phyloP scores from a whole-genome alignment of 2,888 invertebrate species.

The Marronus borbonicus region DNA sequence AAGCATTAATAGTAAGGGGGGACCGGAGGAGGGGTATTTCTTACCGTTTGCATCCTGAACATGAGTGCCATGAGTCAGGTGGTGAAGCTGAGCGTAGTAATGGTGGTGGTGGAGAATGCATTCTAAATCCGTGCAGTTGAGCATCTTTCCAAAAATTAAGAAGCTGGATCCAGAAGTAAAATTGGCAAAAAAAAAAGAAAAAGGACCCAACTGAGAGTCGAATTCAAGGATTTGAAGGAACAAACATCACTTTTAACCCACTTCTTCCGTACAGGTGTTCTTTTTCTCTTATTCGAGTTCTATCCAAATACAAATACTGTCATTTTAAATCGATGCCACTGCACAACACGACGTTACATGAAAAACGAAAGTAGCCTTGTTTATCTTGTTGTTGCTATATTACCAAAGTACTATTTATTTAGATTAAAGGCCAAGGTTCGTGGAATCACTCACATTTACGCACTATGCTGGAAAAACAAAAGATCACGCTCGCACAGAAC shows the following conservation, averaged over 20 bases:
- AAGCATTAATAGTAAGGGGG: not conserved
- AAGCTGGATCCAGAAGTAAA: no score
- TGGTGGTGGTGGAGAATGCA: slow-evolving; percentile 84
- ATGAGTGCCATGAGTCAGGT: slow-evolving; percentile 76
- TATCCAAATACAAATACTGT: not conserved
- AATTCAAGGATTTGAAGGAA: slow-evolving; percentile 58
- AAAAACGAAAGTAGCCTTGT: slow-evolving; percentile 6
- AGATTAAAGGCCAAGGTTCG: slow-evolving; percentile 60
- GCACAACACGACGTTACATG: not conserved
- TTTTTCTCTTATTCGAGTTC: not conserved
- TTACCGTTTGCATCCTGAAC: slow-evolving; percentile 79
- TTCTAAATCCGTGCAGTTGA: slow-evolving; percentile 85
- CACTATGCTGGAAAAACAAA: slow-evolving; percentile 11
- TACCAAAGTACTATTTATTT: not conserved
- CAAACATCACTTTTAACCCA: slow-evolving; percentile 21
- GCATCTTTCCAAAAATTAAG: slow-evolving; percentile 71
- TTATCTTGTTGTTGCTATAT: not conserved
- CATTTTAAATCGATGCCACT: not conserved
- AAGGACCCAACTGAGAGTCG: slow-evolving; percentile 16
- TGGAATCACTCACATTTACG: slow-evolving; percentile 45
- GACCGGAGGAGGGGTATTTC: slow-evolving; percentile 51
- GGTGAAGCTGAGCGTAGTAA: slow-evolving; percentile 82
- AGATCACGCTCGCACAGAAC: slow-evolving; percentile 11
- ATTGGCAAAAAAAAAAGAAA: no score
- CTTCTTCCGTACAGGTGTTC: not conserved